Conservation (phyloP, 2,888 invertebrate species). For the Ophioninae sp. region DNA sequence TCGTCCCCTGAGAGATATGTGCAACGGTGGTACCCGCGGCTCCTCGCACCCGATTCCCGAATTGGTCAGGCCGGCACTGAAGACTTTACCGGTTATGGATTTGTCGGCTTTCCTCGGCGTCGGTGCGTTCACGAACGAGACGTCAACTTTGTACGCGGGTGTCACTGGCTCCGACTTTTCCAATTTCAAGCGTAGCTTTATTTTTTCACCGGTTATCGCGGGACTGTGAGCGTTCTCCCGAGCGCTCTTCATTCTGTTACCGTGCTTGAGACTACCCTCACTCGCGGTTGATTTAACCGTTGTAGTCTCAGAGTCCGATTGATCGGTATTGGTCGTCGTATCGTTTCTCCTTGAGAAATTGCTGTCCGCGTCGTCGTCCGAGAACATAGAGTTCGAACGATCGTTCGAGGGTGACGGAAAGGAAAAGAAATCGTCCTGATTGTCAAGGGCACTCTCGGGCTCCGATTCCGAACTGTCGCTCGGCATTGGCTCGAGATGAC, state of each 20-base stretch:
- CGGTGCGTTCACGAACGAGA: conserved; percentile 86
- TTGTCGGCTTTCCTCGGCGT: conserved; percentile 81
- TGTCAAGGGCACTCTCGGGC: conserved; percentile 79
- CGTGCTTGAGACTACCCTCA: conserved; percentile 82
- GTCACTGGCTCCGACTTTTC: conserved; percentile 92
- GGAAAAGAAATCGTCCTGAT: conserved; percentile 81
- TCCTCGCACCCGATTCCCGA: conserved; percentile 83
- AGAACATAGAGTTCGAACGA: conserved; percentile 83
- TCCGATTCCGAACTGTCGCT: conserved; percentile 86
- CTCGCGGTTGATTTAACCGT: conserved; percentile 84
- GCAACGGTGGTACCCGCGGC: conserved; percentile 92
- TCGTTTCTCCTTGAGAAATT: conserved; percentile 82
- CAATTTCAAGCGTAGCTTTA: conserved; percentile 90
- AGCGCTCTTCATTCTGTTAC: conserved; percentile 75
- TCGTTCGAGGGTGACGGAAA: conserved; percentile 82
- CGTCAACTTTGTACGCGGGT: conserved; percentile 91
- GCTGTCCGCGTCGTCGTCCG: conserved; percentile 85
- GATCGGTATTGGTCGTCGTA: conserved; percentile 82
- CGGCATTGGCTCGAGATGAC: conserved; percentile 91
- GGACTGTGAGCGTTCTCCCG: conserved; percentile 79
- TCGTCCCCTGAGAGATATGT: conserved; percentile 92
- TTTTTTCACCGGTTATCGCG: conserved; percentile 85
- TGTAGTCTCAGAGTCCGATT: conserved; percentile 83
- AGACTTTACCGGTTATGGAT: conserved; percentile 80
- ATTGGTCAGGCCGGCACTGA: conserved; percentile 78